Conservation (phyloP, 1,140 invertebrate species). For the Drosophila navojoa region DNA sequence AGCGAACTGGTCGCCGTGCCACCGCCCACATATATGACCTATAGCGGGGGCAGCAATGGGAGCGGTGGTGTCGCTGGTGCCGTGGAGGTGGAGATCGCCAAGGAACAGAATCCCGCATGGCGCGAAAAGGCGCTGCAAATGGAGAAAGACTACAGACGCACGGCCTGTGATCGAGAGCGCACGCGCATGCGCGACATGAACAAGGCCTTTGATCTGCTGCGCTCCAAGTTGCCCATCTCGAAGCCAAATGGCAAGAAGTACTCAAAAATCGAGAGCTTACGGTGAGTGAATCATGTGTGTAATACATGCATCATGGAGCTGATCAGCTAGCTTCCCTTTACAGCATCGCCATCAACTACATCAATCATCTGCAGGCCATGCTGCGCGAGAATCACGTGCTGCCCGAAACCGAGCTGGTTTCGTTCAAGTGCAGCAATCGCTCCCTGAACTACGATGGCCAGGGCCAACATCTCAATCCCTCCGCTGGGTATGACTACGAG, state of each 20-base stretch:
- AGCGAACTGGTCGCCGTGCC: conserved; percentile 64
- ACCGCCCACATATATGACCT: conserved; percentile 74
- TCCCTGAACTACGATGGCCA: conserved; percentile 37
- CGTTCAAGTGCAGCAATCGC: conserved; percentile 41
- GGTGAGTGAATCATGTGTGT: conserved; percentile 84
- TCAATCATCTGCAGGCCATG: conserved; percentile 88
- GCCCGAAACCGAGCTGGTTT: conserved; percentile 45
- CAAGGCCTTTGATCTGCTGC: conserved; percentile 90
- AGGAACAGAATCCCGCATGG: conserved; percentile 84
- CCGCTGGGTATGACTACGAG: conserved; percentile 36
- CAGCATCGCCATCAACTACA: conserved; percentile 92
- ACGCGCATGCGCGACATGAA: conserved; percentile 96
- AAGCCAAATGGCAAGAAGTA: conserved; percentile 95
- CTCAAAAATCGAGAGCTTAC: conserved; percentile 93
- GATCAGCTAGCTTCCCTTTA: conserved; percentile 21
- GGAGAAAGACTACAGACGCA: conserved; percentile 85
- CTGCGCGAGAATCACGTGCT: conserved; percentile 53
- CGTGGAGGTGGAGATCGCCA: conserved; percentile 80
- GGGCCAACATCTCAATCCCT: conserved; percentile 9
- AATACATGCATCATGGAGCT: background rate
- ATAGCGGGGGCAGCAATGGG: conserved; percentile 30
- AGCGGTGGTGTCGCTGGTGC: conserved; percentile 26
- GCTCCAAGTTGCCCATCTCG: conserved; percentile 90
- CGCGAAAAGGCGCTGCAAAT: conserved; percentile 86
- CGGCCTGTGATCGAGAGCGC: conserved; percentile 92